phyloP scores from a whole-genome alignment of 2,113 vertebrate genomes.

The Tragelaphus strepsiceros region DNA sequence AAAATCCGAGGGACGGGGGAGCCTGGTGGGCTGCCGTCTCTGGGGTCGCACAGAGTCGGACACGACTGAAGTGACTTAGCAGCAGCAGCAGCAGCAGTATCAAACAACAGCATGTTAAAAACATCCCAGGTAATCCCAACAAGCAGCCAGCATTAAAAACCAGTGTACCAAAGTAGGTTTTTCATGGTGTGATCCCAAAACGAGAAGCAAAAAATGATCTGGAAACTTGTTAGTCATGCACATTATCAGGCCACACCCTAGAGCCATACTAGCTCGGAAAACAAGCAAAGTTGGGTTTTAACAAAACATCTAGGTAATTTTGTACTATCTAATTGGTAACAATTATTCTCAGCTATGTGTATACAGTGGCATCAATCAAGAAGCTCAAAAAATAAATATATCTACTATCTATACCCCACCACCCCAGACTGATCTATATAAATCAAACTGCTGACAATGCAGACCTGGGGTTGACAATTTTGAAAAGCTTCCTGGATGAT shows the following conservation, averaged over 20 bases:
- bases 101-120: neutral
- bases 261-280: neutral
- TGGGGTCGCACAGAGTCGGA: rapidly evolving
- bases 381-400: neutral
- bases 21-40: too few species aligned
- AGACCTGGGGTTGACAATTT: neutral
- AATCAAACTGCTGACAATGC: neutral
- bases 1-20: too few species aligned
- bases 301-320: neutral
- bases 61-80: too few species aligned
- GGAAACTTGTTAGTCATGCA: neutral
- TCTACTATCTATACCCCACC: neutral
- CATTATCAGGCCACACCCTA: neutral
- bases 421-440: neutral
- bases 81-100: neutral
- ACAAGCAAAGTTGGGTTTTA: neutral
- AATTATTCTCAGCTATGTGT: neutral
- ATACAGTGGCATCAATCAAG: neutral
- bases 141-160: neutral
- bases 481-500: neutral
- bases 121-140: neutral
- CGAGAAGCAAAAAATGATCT: neutral
- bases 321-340: neutral
- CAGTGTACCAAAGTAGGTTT: neutral
- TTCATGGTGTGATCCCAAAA: neutral